Evolutionary conservation across 1,140 invertebrate species (phyloP).

Genomic region (Apis dorsata): DNA sequence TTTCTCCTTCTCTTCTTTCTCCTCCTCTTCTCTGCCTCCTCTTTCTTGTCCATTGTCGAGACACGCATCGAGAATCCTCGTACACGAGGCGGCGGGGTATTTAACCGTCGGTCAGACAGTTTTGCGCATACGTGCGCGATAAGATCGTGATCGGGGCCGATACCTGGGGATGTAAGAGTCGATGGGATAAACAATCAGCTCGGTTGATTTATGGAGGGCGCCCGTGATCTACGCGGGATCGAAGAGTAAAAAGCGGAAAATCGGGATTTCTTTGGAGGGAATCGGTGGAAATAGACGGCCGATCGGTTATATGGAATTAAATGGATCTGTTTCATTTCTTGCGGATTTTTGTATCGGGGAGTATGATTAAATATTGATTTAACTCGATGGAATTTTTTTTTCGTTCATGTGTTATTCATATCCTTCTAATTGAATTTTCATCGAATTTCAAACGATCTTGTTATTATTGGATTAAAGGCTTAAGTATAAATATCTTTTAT

Average conservation of each 20-base stretch:
- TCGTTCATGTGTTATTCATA: no score
- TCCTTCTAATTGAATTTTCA: no score
- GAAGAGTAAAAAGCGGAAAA: neutral
- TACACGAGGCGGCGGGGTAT: neutral
- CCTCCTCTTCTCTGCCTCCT: neutral
- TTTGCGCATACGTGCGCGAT: conserved; percentile 41
- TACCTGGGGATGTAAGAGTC: conserved; percentile 33
- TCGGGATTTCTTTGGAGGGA: neutral
- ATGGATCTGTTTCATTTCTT: no score
- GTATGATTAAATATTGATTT: no score
- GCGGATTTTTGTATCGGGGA: no score
- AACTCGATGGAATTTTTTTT: no score
- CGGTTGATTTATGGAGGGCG: conserved; percentile 38
- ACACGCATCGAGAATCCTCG: neutral
- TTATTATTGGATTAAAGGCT: no score
- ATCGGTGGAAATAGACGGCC: neutral
- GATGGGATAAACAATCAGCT: conserved; percentile 13
- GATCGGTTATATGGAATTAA: neutral
- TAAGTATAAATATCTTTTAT: no score
- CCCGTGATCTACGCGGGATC: conserved; percentile 31
- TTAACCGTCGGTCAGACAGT: conserved; percentile 37
- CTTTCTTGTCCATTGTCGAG: neutral
- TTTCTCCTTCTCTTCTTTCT: no score
- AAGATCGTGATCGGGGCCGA: conserved; percentile 39
- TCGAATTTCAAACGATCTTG: no score